Conservation (phyloP, 1,140 invertebrate genomes). For the Chymomyza costata region DNA sequence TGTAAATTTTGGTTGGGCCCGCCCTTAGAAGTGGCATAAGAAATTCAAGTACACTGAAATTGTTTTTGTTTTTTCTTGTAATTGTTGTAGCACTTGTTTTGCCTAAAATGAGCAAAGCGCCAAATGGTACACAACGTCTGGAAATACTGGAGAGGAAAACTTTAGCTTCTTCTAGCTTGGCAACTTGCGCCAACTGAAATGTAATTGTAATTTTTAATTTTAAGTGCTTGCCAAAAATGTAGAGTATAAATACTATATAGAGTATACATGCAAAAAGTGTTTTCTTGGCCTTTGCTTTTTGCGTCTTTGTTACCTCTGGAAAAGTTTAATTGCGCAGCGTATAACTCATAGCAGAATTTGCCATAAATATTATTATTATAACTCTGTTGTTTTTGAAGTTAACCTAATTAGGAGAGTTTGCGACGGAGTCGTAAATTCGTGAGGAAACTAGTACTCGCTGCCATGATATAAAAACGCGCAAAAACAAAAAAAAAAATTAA, state of each 20-base stretch:
- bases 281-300: slow-evolving; percentile 50
- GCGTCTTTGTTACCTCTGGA: slow-evolving; percentile 60
- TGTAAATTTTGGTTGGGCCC: slow-evolving; percentile 6
- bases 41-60: slow-evolving; percentile 46
- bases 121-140: slow-evolving; percentile 22
- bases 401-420: too few species aligned
- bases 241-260: slow-evolving; percentile 1
- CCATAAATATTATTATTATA: too few species aligned
- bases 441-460: too few species aligned
- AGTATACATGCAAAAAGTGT: slow-evolving; percentile 39
- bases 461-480: too few species aligned
- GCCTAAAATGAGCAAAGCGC: background rate
- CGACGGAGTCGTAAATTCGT: too few species aligned
- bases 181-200: slow-evolving; percentile 58
- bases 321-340: slow-evolving; percentile 70
- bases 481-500: too few species aligned
- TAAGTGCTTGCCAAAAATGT: slow-evolving; percentile 51
- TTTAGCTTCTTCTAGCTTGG: slow-evolving; percentile 18
- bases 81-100: slow-evolving; percentile 13
- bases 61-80: slow-evolving; percentile 4
- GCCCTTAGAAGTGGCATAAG: slow-evolving; percentile 53
- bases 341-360: slow-evolving; percentile 56
- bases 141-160: slow-evolving; percentile 42
- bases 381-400: too few species aligned
- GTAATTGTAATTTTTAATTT: slow-evolving; percentile 73